Percentiles rank a stretch among this genome's conserved stretches.
These are phyloP conservation scores for Neelides sp. DNA, from an alignment of 1,140 invertebrate genomes.

Conservation along the genomic window DNA sequence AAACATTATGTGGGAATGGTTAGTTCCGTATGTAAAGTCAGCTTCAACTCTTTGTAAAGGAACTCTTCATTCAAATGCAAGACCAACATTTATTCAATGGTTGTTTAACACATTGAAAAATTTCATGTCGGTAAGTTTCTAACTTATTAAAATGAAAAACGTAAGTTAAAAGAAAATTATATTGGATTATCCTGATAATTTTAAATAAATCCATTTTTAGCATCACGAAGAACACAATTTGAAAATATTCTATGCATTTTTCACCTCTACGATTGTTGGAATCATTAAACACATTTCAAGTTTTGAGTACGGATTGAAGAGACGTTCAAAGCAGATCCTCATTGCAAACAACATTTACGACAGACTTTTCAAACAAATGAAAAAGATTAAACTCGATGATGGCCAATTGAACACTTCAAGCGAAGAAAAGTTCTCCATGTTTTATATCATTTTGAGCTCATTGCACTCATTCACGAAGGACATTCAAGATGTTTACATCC, in stretches of 20 bases:
- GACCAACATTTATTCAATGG: constrained; percentile 20
- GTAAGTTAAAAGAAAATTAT: neutral
- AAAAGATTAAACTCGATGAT: too few species aligned
- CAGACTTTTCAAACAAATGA: too few species aligned
- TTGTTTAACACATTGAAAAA: constrained; percentile 19
- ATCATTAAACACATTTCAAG: too few species aligned
- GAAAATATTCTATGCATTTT: constrained; percentile 11
- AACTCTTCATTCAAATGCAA: constrained; percentile 13
- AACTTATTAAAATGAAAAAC: neutral
- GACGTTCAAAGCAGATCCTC: too few species aligned
- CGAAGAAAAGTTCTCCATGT: too few species aligned
- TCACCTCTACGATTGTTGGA: constrained; percentile 26
- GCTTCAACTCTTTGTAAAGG: constrained; percentile 15
- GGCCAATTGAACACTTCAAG: too few species aligned
- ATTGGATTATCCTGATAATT: constrained; percentile 9
- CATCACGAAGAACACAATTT: constrained; percentile 17
- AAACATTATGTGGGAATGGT: constrained; percentile 21
- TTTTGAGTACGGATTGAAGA: too few species aligned
- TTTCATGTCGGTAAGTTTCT: constrained; percentile 14
- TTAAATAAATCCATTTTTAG: constrained; percentile 6
- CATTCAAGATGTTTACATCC: too few species aligned
- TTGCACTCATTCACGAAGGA: too few species aligned
- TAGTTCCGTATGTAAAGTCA: constrained; percentile 16
- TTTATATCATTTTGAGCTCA: too few species aligned
- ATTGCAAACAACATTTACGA: too few species aligned